Evolutionary conservation across 2,888 invertebrate genomes (phyloP).

Genomic region (Iphiclides podalirius): DNA sequence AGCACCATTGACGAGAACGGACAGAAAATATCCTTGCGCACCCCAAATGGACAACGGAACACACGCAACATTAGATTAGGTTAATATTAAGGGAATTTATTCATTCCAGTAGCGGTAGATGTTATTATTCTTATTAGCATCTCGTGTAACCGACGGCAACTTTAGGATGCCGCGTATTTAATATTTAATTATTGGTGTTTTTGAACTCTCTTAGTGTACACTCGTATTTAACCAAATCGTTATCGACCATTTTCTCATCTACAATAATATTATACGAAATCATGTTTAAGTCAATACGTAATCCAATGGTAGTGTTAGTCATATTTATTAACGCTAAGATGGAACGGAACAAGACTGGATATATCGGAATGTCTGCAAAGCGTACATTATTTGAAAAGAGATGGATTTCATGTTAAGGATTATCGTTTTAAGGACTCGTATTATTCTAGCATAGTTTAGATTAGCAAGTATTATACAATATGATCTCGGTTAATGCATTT

Average conservation of each 20-base stretch:
- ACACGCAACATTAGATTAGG: too few relatives aligned
- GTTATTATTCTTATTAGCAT: background rate
- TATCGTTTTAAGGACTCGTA: slow-evolving; percentile 7
- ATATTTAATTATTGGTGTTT: slow-evolving; percentile 10
- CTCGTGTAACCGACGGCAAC: background rate
- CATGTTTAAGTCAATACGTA: slow-evolving; percentile 3
- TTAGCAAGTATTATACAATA: too few relatives aligned
- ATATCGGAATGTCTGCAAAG: slow-evolving; percentile 36
- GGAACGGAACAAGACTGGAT: slow-evolving; percentile 57
- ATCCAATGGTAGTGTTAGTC: background rate
- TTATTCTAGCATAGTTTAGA: background rate
- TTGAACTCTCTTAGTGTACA: slow-evolving; percentile 2
- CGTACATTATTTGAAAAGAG: slow-evolving; percentile 35
- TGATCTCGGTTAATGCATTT: slow-evolving; percentile 9
- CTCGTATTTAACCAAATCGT: slow-evolving; percentile 1
- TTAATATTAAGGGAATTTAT: background rate
- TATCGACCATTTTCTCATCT: too few relatives aligned
- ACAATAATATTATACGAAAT: background rate
- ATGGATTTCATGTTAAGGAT: slow-evolving; percentile 35
- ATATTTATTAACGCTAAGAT: slow-evolving; percentile 33
- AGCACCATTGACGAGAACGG: too few relatives aligned
- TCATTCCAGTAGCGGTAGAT: slow-evolving; percentile 1
- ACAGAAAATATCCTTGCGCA: too few relatives aligned
- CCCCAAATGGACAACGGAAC: too few relatives aligned
- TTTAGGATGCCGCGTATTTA: background rate